Base-by-base conservation (phyloP, 1,140 invertebrate genomes). In the Lethocerus indicus region DNA sequence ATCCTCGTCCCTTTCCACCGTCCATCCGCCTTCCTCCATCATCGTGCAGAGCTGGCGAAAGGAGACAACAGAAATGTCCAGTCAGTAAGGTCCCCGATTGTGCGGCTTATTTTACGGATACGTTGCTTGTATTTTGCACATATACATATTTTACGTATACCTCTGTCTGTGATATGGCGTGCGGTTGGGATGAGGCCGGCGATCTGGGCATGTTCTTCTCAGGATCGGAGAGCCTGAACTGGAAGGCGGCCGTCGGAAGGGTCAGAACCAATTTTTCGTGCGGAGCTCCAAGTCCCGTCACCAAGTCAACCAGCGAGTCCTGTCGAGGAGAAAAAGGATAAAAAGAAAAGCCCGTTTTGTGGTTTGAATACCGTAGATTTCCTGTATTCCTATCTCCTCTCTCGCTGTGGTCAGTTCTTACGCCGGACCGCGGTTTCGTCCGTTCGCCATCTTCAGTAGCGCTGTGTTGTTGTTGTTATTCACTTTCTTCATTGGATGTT, bases 301-400 rank as follows among this genome's bases (percentile, higher is more conserved):
- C 71, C 36, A 87, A 67, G 63, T 87, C 83, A 26, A 86, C 73
- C 24, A 85, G 65, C 23, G 80, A 83, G 61, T 87, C 83, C 78
- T 81, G 60, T 3, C 64, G 59, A 24, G 3, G 20, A 12, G 27
- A 27, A 4, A 48, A 48, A 48, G 4, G 32, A 27, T 7, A 12
- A 28, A 46, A n/a, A n/a, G n/a, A n/a, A n/a, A n/a, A n/a, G n/a
- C n/a, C n/a, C n/a, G n/a, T n/a, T n/a, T n/a, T n/a, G n/a, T n/a
- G n/a, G n/a, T n/a, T n/a, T n/a, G n/a, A n/a, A n/a, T n/a, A n/a
- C n/a, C n/a, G n/a, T n/a, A n/a, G n/a, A n/a, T n/a, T n/a, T n/a
- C n/a, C n/a, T n/a, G n/a, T n/a, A n/a, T n/a, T n/a, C n/a, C n/a
- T n/a, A n/a, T n/a, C n/a, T n/a, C n/a, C n/a, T n/a, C n/a, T n/a